These are phyloP conservation scores for Microcebus murinus DNA, from an alignment of 2,113 vertebrate genomes.

Conservation along the genomic window DNA sequence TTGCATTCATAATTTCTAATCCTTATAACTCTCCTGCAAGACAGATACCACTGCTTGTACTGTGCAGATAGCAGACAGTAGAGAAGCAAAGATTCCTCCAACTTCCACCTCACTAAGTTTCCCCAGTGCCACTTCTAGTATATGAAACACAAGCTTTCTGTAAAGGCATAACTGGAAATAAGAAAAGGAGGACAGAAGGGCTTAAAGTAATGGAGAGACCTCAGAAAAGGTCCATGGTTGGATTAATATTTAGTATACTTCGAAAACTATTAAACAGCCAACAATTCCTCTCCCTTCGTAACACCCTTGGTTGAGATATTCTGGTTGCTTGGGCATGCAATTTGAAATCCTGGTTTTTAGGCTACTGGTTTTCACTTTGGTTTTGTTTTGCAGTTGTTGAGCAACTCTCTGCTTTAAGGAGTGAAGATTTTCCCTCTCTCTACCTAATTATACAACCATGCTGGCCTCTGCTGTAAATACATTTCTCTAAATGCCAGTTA, in stretches of 20 bases:
- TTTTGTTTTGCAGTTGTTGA: background rate
- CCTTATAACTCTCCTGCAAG: background rate
- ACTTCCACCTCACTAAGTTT: background rate
- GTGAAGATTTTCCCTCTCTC: background rate
- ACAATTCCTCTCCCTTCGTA: background rate
- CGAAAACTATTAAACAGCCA: background rate
- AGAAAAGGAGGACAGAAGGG: background rate
- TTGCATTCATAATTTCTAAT: background rate
- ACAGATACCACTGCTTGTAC: background rate
- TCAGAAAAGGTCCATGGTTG: constrained; percentile 10
- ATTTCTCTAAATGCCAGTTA: constrained; percentile 60
- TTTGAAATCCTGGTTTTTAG: background rate
- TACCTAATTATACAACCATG: background rate
- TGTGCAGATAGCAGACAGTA: background rate
- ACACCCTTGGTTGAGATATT: background rate
- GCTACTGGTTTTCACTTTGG: background rate
- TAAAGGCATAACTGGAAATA: background rate
- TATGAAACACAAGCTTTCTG: background rate
- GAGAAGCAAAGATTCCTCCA: background rate
- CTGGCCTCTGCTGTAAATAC: background rate
- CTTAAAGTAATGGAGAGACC: background rate
- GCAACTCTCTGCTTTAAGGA: background rate
- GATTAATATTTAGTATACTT: background rate
- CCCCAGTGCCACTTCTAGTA: background rate
- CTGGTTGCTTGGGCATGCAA: background rate